Base-by-base conservation (phyloP, 1,140 invertebrate genomes). In the Drosophila pseudoananassae region DNA sequence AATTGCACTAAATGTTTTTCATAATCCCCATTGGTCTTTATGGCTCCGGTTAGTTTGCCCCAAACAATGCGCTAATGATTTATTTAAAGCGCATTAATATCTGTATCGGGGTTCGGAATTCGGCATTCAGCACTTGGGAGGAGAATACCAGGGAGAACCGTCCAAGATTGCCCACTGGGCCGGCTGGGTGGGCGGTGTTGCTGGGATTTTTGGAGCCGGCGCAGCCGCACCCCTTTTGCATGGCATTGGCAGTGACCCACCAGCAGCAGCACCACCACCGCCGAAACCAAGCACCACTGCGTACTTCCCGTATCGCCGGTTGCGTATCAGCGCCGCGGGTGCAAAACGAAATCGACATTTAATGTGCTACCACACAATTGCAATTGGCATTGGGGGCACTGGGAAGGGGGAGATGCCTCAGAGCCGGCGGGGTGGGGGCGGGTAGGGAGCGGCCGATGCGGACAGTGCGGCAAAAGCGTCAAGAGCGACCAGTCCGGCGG, bases 271-370 rank as follows among this genome's bases (percentile, higher is more conserved):
- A 43, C 36, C 58, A 51, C 15, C 23, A 23, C 33, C 59, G 38
- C 45, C 47, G 14, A 43, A 43, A 43, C 40, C 40, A 43, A 54
- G 73, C 46, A 50, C 63, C 60, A 52, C 60, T 70, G 75, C 78
- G 83, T 77, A 82, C 82, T 72, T 70, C 65, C 45, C 85, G 65
- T 88, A 82, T 88, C 78, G 71, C 43, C 49, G 53, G 69, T 50
- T 87, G 78, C 83, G 83, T 87, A 88, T 88, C 82, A 76, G 70
- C 40, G 78, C 83, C 83, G 77, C 76, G 75, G 79, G 84, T 73
- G 84, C 57, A 79, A 88, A 88, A 87, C 73, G 71, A 88, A 88
- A 88, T 88, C 83, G 83, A 88, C 84, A 88, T 88, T 88, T 87
- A 88, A 88, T 88, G 78, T 71, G 83, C 83, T 88, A 88, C 83